Conservation (phyloP, 2,797 vertebrate species). For the Thaleichthys pacificus region DNA sequence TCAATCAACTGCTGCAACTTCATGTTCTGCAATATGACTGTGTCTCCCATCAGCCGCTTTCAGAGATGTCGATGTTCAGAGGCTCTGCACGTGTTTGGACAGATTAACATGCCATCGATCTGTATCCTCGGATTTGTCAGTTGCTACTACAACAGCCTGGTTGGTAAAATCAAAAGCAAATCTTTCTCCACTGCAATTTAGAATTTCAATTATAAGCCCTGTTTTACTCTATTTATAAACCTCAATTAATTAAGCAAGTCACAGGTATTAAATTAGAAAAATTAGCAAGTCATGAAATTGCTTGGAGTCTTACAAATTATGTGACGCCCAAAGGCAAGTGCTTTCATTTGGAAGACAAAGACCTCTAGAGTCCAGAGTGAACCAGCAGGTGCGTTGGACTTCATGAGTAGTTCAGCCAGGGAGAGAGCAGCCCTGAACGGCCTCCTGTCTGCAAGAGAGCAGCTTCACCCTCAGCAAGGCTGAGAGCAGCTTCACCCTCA, state of each 20-base stretch:
- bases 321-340: conserved; percentile 11
- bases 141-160: neutral
- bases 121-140: neutral
- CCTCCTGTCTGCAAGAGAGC: neutral
- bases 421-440: no score
- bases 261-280: conserved; percentile 22
- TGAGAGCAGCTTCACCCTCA: conserved; percentile 35
- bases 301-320: conserved; percentile 12
- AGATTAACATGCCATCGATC: conserved; percentile 1
- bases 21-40: conserved; percentile 13
- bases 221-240: conserved; percentile 10
- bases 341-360: conserved; percentile 14
- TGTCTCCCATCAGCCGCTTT: neutral
- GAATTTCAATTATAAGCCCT: neutral
- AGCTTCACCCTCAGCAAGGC: conserved; percentile 28
- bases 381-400: no score
- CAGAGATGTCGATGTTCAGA: neutral
- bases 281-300: conserved; percentile 20
- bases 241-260: conserved; percentile 18
- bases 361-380: neutral
- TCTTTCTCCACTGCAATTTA: neutral
- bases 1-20: conserved; percentile 9
- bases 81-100: neutral
- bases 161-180: neutral
- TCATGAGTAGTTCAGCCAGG: no score